Conservation (phyloP, 2,797 vertebrate genomes). For the Mycteria americana region DNA sequence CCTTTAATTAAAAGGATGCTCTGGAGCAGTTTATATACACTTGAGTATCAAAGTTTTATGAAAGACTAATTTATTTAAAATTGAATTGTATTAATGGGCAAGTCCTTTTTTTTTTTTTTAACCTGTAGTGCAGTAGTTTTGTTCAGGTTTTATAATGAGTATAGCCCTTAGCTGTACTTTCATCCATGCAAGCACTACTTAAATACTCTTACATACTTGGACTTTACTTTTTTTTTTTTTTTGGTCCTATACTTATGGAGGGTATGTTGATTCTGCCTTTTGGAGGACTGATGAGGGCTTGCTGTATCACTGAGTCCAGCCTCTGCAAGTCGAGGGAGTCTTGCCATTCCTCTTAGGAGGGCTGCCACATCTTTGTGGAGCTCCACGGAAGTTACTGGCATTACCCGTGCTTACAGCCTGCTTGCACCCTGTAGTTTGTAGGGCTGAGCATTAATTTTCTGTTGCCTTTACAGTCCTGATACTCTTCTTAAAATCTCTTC, state of each 20-base stretch:
- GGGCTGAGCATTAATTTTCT: background rate
- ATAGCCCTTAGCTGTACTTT: background rate
- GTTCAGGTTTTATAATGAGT: rapidly evolving
- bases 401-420: background rate
- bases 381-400: background rate
- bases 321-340: background rate
- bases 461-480: background rate
- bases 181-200: background rate
- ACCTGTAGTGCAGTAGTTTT: background rate
- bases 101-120: background rate
- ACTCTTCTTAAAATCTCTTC: background rate
- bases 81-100: rapidly evolving
- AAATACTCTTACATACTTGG: background rate
- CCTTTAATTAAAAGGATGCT: background rate
- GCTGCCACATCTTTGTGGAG: rapidly evolving
- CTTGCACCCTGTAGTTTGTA: background rate
- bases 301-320: background rate
- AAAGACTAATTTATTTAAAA: background rate
- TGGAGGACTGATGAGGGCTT: background rate
- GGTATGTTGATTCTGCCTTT: background rate
- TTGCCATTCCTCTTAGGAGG: background rate
- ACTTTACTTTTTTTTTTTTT: background rate
- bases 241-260: rapidly evolving
- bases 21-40: background rate
- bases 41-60: background rate